These are phyloP conservation scores for Molorchus minor DNA, from an alignment of 2,888 invertebrate genomes.

Conservation along the genomic window DNA sequence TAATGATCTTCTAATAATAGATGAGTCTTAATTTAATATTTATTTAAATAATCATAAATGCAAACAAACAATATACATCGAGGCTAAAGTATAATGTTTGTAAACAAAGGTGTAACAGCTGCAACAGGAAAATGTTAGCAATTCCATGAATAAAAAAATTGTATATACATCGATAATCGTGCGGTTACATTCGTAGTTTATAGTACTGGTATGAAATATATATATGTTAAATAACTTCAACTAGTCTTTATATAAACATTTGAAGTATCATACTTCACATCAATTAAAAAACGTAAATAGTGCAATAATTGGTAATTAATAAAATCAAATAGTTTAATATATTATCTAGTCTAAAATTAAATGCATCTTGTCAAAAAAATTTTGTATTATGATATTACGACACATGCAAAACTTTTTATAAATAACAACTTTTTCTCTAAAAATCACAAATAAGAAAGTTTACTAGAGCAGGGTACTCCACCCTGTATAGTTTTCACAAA, in stretches of 20 bases:
- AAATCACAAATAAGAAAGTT: too few species aligned
- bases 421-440: too few species aligned
- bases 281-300: too few species aligned
- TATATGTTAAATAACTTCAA: conserved; percentile 30
- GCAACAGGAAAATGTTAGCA: conserved; percentile 28
- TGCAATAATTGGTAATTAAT: too few species aligned
- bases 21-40: not conserved
- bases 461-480: too few species aligned
- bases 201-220: conserved; percentile 26
- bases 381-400: too few species aligned
- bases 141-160: conserved; percentile 23
- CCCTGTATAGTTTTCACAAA: too few species aligned
- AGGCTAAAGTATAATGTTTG: conserved; percentile 27
- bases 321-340: too few species aligned
- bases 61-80: conserved; percentile 20
- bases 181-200: conserved; percentile 30
- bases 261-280: conserved; percentile 31
- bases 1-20: conserved; percentile 6
- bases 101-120: conserved; percentile 37
- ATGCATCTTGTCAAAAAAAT: too few species aligned
- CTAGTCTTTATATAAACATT: conserved; percentile 33
- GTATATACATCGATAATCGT: conserved; percentile 27
- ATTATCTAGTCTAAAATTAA: too few species aligned
- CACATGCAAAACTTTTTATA: too few species aligned
- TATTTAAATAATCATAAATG: conserved; percentile 21